A percentile compares a stretch with the other conserved stretches of the same genome.
phyloP scores from a whole-genome alignment of 2,113 vertebrate species.

The Neogale vison region DNA sequence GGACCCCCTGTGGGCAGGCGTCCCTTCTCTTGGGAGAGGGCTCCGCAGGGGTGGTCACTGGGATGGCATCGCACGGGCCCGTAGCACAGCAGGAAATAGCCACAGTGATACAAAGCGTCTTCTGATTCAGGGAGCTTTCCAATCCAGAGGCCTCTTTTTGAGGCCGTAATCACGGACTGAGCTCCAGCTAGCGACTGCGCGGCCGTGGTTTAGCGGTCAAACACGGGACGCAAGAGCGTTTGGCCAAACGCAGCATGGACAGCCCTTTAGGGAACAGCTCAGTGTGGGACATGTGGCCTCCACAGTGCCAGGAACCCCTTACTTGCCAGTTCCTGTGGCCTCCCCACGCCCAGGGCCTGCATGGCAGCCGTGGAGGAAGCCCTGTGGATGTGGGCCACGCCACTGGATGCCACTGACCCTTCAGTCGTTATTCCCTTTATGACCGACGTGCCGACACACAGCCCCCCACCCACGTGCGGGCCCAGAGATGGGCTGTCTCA shows the following conservation, averaged over 20 bases:
- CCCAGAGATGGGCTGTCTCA: no score
- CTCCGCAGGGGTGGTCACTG: accelerated
- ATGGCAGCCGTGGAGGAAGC: background rate
- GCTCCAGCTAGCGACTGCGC: background rate
- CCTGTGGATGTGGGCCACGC: background rate
- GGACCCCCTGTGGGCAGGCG: accelerated
- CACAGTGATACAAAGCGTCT: no score
- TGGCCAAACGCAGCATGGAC: accelerated
- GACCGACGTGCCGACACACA: accelerated
- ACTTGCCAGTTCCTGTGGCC: accelerated
- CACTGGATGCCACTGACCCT: accelerated
- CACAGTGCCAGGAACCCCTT: background rate
- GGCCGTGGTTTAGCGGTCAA: accelerated
- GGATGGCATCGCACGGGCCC: no score
- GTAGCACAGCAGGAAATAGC: background rate
- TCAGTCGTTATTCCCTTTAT: background rate
- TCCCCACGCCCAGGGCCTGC: accelerated
- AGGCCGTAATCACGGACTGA: background rate
- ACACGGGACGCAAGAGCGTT: background rate
- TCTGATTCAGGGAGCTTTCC: background rate
- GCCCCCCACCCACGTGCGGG: background rate
- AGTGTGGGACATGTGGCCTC: background rate
- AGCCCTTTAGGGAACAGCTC: background rate
- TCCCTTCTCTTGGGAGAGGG: background rate
- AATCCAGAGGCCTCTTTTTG: background rate